Percentiles rank a stretch among this genome's conserved stretches.
Conservation (phyloP, 2,113 vertebrate genomes). For the Phalacrocorax carbo region DNA sequence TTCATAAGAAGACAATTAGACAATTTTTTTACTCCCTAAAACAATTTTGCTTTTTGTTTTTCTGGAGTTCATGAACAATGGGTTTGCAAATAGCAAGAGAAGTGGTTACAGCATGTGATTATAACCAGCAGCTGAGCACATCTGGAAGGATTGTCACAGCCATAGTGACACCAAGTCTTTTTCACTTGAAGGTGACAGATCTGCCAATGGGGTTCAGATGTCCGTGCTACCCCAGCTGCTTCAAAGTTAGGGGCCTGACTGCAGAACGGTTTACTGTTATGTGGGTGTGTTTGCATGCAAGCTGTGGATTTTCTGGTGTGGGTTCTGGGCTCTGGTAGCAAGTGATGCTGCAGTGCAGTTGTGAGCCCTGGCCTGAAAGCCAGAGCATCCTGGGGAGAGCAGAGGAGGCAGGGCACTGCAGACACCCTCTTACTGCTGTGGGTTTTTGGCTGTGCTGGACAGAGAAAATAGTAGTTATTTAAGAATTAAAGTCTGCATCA, state of each 20-base stretch:
- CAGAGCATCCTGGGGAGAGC: neutral
- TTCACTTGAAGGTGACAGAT: neutral
- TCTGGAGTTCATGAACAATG: neutral
- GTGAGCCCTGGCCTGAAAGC: neutral
- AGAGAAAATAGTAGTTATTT: neutral
- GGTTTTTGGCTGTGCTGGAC: neutral
- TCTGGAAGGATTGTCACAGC: neutral
- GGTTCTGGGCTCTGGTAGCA: neutral
- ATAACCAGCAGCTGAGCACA: neutral
- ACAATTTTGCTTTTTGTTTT: neutral
- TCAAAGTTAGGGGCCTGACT: neutral
- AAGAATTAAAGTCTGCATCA: neutral
- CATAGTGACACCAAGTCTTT: neutral
- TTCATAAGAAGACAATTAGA: neutral
- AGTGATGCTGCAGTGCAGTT: neutral
- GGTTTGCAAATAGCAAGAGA: constrained; percentile 16
- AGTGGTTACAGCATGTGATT: neutral
- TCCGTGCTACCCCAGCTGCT: neutral
- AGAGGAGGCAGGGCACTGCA: neutral
- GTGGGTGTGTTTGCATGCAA: neutral
- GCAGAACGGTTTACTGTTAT: neutral
- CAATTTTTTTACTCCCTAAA: neutral
- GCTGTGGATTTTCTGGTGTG: neutral
- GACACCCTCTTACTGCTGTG: neutral
- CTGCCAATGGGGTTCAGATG: neutral